These are phyloP conservation scores for Chrysolina americana DNA, from an alignment of 2,888 invertebrate species.

Conservation along the genomic window DNA sequence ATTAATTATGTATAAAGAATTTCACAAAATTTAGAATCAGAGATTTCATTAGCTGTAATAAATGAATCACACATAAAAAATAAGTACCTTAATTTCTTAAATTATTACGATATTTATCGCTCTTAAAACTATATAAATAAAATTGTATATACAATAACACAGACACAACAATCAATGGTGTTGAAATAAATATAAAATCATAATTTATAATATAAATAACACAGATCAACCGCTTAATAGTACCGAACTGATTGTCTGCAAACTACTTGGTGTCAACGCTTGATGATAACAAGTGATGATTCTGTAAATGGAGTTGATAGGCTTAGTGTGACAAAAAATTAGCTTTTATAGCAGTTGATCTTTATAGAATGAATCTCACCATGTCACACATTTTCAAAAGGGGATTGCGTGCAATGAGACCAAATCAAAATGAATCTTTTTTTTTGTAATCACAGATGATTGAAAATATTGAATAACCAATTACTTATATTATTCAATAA, in stretches of 20 bases:
- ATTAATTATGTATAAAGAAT: no score
- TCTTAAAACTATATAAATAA: conserved; percentile 14
- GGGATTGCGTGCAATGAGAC: no score
- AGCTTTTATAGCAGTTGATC: neutral
- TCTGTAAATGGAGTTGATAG: no score
- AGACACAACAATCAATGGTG: conserved; percentile 21
- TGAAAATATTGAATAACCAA: no score
- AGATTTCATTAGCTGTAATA: no score
- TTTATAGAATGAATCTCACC: neutral
- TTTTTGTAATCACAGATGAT: no score
- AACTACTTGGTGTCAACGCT: neutral
- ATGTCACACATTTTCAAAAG: neutral
- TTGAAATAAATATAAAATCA: conserved; percentile 18
- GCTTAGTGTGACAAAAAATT: neutral
- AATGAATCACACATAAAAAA: no score
- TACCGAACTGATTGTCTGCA: neutral
- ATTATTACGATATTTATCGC: neutral
- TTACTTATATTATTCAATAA: no score
- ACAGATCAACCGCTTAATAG: neutral
- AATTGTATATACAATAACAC: conserved; percentile 19
- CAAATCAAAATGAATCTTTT: no score
- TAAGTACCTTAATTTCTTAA: neutral
- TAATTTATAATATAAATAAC: conserved; percentile 5
- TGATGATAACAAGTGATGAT: neutral
- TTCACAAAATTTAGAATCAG: no score